A percentile compares a stretch with the other conserved stretches of the same genome.
These are phyloP conservation scores for Notothenia coriiceps DNA, from an alignment of 2,113 vertebrate genomes.

Conservation along the genomic window DNA sequence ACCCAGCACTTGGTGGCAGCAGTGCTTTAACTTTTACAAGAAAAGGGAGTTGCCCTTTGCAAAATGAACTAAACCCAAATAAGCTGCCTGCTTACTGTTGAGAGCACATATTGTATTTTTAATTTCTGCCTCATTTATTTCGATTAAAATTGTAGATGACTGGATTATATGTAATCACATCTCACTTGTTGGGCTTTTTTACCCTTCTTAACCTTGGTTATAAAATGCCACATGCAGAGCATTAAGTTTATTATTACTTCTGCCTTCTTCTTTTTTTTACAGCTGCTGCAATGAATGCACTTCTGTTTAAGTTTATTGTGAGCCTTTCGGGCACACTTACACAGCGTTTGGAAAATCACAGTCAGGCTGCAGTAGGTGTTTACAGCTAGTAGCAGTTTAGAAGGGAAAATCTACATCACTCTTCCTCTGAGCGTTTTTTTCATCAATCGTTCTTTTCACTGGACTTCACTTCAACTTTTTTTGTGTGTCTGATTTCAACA, in stretches of 20 bases:
- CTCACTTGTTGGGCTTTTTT: not conserved
- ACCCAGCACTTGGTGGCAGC: slow-evolving; percentile 52
- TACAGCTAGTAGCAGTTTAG: slow-evolving; percentile 45
- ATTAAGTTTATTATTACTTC: not conserved
- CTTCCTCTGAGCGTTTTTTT: slow-evolving; percentile 7
- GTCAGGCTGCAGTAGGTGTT: slow-evolving; percentile 48
- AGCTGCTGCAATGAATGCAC: slow-evolving; percentile 35
- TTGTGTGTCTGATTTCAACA: slow-evolving; percentile 17
- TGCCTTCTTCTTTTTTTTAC: slow-evolving; percentile 22
- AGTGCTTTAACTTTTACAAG: not conserved
- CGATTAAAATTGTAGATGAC: not conserved
- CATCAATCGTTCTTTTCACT: slow-evolving; percentile 24
- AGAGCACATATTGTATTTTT: not conserved
- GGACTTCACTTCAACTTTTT: no score
- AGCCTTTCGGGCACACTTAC: slow-evolving; percentile 13
- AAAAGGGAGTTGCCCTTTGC: not conserved
- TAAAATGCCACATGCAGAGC: not conserved
- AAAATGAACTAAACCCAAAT: not conserved
- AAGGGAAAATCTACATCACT: slow-evolving; percentile 65
- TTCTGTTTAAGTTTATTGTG: slow-evolving; percentile 53
- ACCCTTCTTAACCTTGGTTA: not conserved
- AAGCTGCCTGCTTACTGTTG: not conserved
- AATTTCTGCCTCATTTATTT: not conserved
- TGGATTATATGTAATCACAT: not conserved
- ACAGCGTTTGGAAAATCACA: slow-evolving; percentile 55